Evolutionary conservation across 2,888 invertebrate species (phyloP), one percentile per base, ranked within the genome.

Genomic region (Theretra japonica): DNA sequence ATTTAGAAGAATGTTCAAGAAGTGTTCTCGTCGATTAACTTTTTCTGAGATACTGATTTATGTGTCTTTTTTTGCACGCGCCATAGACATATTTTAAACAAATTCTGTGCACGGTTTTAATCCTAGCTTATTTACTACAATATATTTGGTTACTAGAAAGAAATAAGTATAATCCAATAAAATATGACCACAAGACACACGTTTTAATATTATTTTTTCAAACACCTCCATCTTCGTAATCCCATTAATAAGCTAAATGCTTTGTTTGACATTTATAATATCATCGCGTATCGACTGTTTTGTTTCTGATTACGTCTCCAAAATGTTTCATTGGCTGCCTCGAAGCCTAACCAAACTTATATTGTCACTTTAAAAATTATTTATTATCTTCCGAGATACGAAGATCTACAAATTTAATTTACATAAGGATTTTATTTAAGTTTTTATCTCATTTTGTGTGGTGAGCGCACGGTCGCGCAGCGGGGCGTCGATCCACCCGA

Each of bases 371-470:
- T 78, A 77, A 83, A 83, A 82, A 85, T 83, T 83, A 83, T 86
- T 86, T 86, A 83, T 83, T 83, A 81, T 82, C 79, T 76, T 77
- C 75, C 77, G 79, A 82, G 82, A 83, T 81, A 81, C 83, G 78
- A 84, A 84, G 84, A 84, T 88, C 87, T 86, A 92, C 86, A 90
- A 90, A 91, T 92, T 91, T 87, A 90, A 93, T 93, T 93, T 93
- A 91, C 90, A 89, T 92, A 90, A 86, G 88, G 85, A 88, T 91
- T 91, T 91, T 90, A 92, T 92, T 90, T 83, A 85, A 86, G 80
- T 88, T 90, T 89, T 91, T 91, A 88, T 90, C 82, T 89, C 82
- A 86, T 91, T 91, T 90, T 87, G 88, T 86, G 82, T 82, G 80
- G 82, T 76, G 86, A 82, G 86, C 88, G 90, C 90, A 88, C 86